Conservation (phyloP, 2,113 vertebrate species). For the Meles meles region DNA sequence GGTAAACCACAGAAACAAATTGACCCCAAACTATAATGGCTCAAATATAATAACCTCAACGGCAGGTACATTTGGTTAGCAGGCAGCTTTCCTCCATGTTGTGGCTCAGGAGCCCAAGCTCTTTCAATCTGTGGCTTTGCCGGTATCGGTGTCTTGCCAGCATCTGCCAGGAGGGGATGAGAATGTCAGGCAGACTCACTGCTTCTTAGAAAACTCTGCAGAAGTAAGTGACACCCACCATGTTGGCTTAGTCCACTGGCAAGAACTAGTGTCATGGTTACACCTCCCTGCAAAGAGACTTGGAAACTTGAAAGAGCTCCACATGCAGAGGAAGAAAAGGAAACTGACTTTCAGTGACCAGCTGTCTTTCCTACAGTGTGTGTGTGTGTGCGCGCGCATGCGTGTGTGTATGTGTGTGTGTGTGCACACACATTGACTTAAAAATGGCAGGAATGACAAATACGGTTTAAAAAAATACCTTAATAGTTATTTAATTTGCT, state of each 20-base stretch:
- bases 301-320: background rate
- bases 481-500: background rate
- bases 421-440: background rate
- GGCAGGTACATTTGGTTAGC: fast-evolving
- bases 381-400: background rate
- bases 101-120: background rate
- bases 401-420: background rate
- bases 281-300: background rate
- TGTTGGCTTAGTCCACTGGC: background rate
- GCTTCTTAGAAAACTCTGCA: background rate
- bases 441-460: background rate
- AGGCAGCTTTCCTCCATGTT: background rate
- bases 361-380: background rate
- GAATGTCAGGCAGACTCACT: fast-evolving
- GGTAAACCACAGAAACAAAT: background rate
- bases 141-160: fast-evolving
- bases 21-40: background rate
- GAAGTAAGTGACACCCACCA: fast-evolving
- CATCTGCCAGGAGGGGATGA: background rate
- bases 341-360: background rate
- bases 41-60: background rate
- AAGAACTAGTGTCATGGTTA: background rate
- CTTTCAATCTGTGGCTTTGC: background rate
- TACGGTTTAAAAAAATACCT: background rate
- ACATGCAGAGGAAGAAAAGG: background rate